These are phyloP conservation scores for Cephalophus harveyi DNA, from an alignment of 2,113 vertebrate species.

Conservation along the genomic window DNA sequence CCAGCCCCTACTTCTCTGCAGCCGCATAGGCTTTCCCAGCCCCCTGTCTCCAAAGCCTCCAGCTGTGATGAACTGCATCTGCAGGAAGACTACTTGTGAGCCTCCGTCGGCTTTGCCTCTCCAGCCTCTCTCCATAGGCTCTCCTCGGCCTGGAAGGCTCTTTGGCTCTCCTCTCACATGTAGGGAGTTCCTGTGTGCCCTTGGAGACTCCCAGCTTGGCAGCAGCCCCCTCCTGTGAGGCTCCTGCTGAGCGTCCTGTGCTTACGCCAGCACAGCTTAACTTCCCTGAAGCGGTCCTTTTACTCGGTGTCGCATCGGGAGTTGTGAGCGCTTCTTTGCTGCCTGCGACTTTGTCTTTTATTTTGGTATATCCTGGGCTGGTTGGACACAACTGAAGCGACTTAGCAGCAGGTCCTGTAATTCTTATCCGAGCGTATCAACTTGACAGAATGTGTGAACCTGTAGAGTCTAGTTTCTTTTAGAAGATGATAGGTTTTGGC, in stretches of 20 bases:
- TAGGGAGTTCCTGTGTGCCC: not conserved
- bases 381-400: too few species aligned
- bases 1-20: not conserved
- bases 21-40: not conserved
- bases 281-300: not conserved
- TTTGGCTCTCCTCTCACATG: not conserved
- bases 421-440: not conserved
- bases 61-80: not conserved
- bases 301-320: not conserved
- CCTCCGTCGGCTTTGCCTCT: not conserved
- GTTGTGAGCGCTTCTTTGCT: not conserved
- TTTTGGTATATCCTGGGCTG: not conserved
- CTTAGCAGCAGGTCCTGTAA: not conserved
- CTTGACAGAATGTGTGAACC: not conserved
- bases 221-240: not conserved
- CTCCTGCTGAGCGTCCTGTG: not conserved
- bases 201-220: not conserved
- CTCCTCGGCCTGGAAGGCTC: not conserved
- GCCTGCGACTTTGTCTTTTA: not conserved
- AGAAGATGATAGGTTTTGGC: not conserved
- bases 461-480: not conserved
- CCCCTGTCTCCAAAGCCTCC: not conserved
- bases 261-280: not conserved
- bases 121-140: not conserved
- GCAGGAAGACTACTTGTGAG: not conserved